phyloP scores from a whole-genome alignment of 2,113 vertebrate genomes.

The Gulo gulo region DNA sequence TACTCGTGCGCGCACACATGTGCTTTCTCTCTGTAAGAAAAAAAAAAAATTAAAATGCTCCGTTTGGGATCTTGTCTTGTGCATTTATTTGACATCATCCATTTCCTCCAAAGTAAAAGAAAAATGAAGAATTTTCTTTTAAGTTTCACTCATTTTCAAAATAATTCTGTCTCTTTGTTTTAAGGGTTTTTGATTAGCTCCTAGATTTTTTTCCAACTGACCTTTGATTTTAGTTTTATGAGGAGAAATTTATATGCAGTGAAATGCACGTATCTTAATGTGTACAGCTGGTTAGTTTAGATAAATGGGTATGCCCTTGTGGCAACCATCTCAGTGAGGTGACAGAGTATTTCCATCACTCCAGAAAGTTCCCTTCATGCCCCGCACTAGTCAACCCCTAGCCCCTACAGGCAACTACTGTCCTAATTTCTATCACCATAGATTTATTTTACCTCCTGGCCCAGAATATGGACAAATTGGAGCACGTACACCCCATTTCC shows the following conservation, averaged over 20 bases:
- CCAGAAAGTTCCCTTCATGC: not conserved
- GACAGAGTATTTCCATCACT: not conserved
- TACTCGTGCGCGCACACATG: fast-evolving
- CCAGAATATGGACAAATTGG: not conserved
- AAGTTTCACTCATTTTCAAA: not conserved
- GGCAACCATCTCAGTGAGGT: not conserved
- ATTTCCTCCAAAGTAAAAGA: not conserved
- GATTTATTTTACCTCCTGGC: not conserved
- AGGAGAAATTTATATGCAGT: not conserved
- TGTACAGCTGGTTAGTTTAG: not conserved
- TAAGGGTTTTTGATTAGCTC: not conserved
- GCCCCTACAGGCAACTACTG: not conserved
- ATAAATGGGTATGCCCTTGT: not conserved
- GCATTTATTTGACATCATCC: not conserved
- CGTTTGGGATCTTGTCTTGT: not conserved
- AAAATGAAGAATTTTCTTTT: not conserved
- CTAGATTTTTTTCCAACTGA: not conserved
- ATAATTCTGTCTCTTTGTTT: not conserved
- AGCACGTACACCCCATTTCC: not conserved
- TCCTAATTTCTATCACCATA: not conserved
- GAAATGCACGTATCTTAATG: too few species aligned
- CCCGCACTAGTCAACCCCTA: too few species aligned
- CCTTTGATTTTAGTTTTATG: not conserved
- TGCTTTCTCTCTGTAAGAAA: not conserved
- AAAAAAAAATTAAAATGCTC: not conserved